A percentile compares a stretch with the other conserved stretches of the same genome.
Conservation (phyloP, 2,113 vertebrate species). For the Phyllostomus hastatus region DNA sequence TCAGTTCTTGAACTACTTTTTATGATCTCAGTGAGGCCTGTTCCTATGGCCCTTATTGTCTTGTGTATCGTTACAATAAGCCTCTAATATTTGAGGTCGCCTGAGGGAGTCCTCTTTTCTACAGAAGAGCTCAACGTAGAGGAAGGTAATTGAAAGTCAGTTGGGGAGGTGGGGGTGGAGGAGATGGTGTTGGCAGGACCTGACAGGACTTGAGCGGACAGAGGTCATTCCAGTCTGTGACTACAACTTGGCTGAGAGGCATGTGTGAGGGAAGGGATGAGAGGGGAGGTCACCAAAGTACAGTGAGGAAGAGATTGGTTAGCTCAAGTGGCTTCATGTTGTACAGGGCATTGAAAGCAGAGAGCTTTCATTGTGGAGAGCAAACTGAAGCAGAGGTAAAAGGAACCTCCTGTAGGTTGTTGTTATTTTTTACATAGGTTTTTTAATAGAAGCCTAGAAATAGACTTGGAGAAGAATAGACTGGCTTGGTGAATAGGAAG, state of each 20-base stretch:
- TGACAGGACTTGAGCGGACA: neutral
- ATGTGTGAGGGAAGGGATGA: neutral
- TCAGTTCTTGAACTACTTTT: neutral
- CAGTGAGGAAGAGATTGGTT: neutral
- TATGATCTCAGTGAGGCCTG: neutral
- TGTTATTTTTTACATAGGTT: neutral
- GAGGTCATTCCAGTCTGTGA: neutral
- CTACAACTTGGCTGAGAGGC: neutral
- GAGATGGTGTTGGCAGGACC: neutral
- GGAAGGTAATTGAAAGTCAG: neutral
- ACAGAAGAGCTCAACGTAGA: neutral
- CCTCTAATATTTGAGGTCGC: neutral
- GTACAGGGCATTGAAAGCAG: neutral
- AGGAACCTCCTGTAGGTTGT: neutral
- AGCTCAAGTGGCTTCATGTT: neutral
- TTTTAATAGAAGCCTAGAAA: neutral
- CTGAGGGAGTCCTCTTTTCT: neutral
- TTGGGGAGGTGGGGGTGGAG: neutral
- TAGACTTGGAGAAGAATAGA: neutral
- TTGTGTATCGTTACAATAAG: neutral
- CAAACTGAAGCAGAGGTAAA: neutral
- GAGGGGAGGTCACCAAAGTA: neutral
- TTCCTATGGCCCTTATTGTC: neutral
- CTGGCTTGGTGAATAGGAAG: neutral
- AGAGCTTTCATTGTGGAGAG: neutral